Evolutionary conservation across 2,797 vertebrate genomes (phyloP).

Genomic region (Streptopelia turtur): DNA sequence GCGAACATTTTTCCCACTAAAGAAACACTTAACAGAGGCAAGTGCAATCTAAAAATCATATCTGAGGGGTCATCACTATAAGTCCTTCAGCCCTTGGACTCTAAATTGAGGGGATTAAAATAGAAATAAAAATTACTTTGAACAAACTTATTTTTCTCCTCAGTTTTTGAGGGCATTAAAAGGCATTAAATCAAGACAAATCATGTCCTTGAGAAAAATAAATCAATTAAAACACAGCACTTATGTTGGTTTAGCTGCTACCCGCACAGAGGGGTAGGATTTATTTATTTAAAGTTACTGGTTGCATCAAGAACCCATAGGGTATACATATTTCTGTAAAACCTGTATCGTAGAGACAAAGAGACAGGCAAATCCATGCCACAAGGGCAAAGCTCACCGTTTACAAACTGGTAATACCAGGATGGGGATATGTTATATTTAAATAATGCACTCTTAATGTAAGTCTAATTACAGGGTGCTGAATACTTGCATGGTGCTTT

Average conservation of each 20-base stretch:
- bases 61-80: conserved; percentile 94
- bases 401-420: conserved; percentile 87
- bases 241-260: conserved; percentile 91
- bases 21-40: conserved; percentile 92
- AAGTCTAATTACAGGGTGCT: conserved; percentile 80
- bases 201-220: conserved; percentile 82
- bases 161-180: conserved; percentile 86
- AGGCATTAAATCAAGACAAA: conserved; percentile 86
- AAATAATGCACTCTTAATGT: conserved; percentile 83
- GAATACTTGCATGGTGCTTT: conserved; percentile 88
- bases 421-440: conserved; percentile 79
- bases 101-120: conserved; percentile 98
- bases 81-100: conserved; percentile 99
- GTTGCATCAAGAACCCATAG: conserved; percentile 85
- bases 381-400: conserved; percentile 91
- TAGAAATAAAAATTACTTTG: conserved; percentile 82
- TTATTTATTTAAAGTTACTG: conserved; percentile 86
- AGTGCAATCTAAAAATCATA: conserved; percentile 95
- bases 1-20: conserved; percentile 86
- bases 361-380: conserved; percentile 87
- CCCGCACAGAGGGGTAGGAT: conserved; percentile 82
- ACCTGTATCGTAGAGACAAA: conserved; percentile 84
- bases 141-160: conserved; percentile 83
- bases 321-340: conserved; percentile 83
- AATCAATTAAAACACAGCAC: conserved; percentile 89